Percentiles rank a stretch among this genome's conserved stretches.
Evolutionary conservation across 2,113 vertebrate species (phyloP).

Genomic region (Sceloporus tristichus): DNA sequence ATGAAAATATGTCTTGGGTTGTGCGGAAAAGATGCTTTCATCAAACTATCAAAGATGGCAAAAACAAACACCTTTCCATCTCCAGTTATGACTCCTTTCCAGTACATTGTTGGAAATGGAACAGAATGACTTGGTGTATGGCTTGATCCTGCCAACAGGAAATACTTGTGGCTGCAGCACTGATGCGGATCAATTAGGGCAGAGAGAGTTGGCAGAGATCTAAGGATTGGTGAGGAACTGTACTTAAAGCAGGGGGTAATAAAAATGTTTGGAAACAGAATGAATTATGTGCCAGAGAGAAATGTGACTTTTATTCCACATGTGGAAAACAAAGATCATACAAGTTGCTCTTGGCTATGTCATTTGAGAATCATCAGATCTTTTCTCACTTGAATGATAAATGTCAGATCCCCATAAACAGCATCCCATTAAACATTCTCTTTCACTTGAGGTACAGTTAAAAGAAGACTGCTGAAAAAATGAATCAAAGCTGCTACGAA

Average conservation of each 20-base stretch:
- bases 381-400: slow-evolving; percentile 62
- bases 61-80: no score
- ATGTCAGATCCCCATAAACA: slow-evolving; percentile 55
- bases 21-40: no score
- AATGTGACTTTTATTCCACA: slow-evolving; percentile 49
- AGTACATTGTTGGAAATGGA: not conserved
- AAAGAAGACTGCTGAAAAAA: not conserved
- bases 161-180: not conserved
- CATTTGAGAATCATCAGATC: slow-evolving; percentile 53
- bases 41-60: no score
- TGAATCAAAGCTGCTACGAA: not conserved
- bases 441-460: slow-evolving; percentile 49
- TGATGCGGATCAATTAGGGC: not conserved
- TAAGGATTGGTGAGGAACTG: not conserved
- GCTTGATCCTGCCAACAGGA: not conserved
- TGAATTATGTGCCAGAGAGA: slow-evolving; percentile 43
- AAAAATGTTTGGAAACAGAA: slow-evolving; percentile 30
- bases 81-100: not conserved
- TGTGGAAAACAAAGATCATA: slow-evolving; percentile 44
- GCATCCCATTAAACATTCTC: slow-evolving; percentile 33
- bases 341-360: slow-evolving; percentile 53
- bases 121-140: not conserved
- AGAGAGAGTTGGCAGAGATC: not conserved
- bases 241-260: not conserved
- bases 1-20: no score